Percentiles rank a stretch among this genome's conserved stretches.
phyloP scores from a whole-genome alignment of 2,113 vertebrate genomes.

The Podocnemis expansa region DNA sequence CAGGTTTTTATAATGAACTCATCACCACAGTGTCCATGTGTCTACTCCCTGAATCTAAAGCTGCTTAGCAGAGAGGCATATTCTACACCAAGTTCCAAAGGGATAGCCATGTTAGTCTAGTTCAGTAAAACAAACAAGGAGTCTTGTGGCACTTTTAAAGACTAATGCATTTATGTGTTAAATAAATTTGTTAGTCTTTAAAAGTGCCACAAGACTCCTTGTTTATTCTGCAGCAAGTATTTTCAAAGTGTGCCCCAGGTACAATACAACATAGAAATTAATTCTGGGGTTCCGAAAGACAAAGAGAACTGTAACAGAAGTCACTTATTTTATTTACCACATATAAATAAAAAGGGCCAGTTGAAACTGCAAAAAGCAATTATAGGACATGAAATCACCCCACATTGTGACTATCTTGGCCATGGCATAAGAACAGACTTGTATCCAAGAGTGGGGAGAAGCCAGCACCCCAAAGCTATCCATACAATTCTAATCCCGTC shows the following conservation, averaged over 20 bases:
- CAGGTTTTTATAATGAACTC: background rate
- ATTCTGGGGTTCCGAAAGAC: background rate
- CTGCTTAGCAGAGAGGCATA: background rate
- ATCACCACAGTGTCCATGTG: background rate
- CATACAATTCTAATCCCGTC: background rate
- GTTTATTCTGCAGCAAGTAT: background rate
- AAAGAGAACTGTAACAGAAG: background rate
- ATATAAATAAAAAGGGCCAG: conserved; percentile 6
- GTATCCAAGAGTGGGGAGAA: background rate
- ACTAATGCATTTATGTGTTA: no score
- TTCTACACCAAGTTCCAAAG: background rate
- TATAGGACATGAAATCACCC: background rate
- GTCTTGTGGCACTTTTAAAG: no score
- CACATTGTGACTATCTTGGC: background rate
- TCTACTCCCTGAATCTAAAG: conserved; percentile 32
- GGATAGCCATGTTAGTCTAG: no score
- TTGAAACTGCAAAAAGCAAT: background rate
- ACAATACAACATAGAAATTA: background rate
- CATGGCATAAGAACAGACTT: background rate
- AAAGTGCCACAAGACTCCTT: no score
- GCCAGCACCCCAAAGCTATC: fast-evolving
- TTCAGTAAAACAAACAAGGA: no score
- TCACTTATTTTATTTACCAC: background rate
- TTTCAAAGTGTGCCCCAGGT: conserved; percentile 3
- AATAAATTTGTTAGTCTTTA: no score